Evolutionary conservation across 1,140 invertebrate genomes (phyloP), one percentile per base, ranked within the genome.

Genomic region (Panulirus ornatus): DNA sequence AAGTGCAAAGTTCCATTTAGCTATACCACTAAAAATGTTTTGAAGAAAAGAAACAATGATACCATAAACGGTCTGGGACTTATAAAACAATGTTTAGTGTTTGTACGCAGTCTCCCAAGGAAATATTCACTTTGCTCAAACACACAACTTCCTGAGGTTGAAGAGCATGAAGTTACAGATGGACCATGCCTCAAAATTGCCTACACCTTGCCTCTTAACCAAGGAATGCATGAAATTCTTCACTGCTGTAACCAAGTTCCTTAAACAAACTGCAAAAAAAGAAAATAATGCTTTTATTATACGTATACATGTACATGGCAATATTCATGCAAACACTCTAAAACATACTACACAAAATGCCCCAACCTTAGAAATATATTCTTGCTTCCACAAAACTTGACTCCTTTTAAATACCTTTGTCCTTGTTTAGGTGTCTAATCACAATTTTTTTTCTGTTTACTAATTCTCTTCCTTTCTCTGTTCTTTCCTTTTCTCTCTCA

Each of bases 241-340:
- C 78, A 54, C 78, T 58, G 78, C 51, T 54, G 78, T 81, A 81
- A 14, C 78, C 78, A 54, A 81, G 78, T 14, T 81, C 78, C 30
- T 27, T 54, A 58, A 81, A 54, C 47, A 81, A 54, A 58, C 78
- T 81, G 78, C 11, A 81, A 81, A 81, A 73, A 34, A 73, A 73
- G 42, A 58, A 58, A 38, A 27, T 40, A 73, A 36, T 16, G 6
- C 11, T 16, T 0, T 6, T 73, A 73, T 36, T 36, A 73, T 14
- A 73, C 1, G 16, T 34, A 5, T 16, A 34, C n/a, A 36, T 36
- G 0, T 2, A 36, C 6, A 73, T 73, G 0, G 70, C 5, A 34
- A 73, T 73, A 34, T 30, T 34, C 27, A 14, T 73, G n/a, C n/a
- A n/a, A n/a, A n/a, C n/a, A n/a, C n/a, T n/a, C 51, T 22, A 11